Evolutionary conservation across 2,888 invertebrate genomes (phyloP), one percentile per base, ranked within the genome.

Genomic region (Phyllotreta cruciferae): DNA sequence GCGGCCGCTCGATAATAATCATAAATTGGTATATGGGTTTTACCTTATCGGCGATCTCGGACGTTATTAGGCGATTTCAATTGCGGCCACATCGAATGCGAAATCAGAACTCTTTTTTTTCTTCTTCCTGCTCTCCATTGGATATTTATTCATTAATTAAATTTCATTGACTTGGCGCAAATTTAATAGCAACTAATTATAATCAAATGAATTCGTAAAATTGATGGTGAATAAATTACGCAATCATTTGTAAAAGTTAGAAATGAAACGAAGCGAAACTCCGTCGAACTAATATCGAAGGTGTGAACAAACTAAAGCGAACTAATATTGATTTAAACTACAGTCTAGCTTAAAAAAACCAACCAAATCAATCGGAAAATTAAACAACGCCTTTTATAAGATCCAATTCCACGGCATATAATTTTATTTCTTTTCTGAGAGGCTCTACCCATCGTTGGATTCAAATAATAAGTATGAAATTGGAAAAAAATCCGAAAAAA

Each of bases 21-120:
- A 75, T 76, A 76, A 74, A 75, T 74, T 66, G 67, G 64, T 66
- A 67, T 70, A 67, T 64, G 66, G 60, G 64, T 55, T 64, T 24
- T 64, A 38, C 62, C 63, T 66, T 66, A 66, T 66, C 64, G 54
- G 49, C 39, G 64, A 64, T 66, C 60, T 52, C 34, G 56, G 60
- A 50, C 41, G 54, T 39, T 45, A 60, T 61, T 56, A 44, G 54
- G 45, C 49, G 50, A 67, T 64, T 66, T 60, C 58, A 62, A 41
- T 60, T 47, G 45, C 41, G 24, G 60, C 13, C 14, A 45, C 11
- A 56, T 56, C 52, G 49, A 47, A 54, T 37, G 38, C 37, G 38
- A 52, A 52, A 52, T 14, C 11, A 37, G 52, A 52, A 52, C 53
- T 49, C 54, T 53, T 54, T 54, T 24, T 24, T 24, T 24, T 24